phyloP scores from a whole-genome alignment of 2,113 vertebrate genomes.

The Sceloporus undulatus region DNA sequence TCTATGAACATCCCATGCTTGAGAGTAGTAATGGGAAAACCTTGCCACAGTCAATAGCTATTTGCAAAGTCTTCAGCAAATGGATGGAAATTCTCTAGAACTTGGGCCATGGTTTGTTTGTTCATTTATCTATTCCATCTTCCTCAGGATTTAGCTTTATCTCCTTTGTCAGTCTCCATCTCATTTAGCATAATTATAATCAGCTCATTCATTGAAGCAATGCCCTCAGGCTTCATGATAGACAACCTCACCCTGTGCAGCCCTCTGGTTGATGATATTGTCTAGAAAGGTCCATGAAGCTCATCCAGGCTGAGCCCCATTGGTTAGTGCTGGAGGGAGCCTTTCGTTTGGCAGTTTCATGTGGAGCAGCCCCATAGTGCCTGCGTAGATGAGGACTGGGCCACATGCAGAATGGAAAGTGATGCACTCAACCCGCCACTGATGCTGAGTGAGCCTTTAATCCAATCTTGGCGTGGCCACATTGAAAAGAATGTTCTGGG shows the following conservation, averaged over 20 bases:
- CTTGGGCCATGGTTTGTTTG: slow-evolving; percentile 55
- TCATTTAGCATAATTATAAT: slow-evolving; percentile 78
- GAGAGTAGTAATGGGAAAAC: not conserved
- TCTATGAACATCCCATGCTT: not conserved
- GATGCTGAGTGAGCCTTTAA: not conserved
- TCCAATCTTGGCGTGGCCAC: not conserved
- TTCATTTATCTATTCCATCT: slow-evolving; percentile 76
- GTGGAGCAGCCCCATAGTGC: slow-evolving; percentile 70
- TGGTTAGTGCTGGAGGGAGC: slow-evolving; percentile 80
- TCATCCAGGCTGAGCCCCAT: slow-evolving; percentile 78
- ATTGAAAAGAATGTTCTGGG: not conserved
- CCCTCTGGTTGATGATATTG: slow-evolving; percentile 75
- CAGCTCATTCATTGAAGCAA: slow-evolving; percentile 78
- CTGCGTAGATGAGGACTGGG: slow-evolving; percentile 24
- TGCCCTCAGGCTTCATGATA: slow-evolving; percentile 85
- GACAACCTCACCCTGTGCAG: slow-evolving; percentile 80
- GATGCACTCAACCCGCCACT: not conserved
- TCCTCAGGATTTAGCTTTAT: slow-evolving; percentile 80
- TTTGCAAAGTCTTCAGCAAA: not conserved
- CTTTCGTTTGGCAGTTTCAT: slow-evolving; percentile 74
- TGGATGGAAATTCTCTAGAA: not conserved
- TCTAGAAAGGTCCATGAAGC: slow-evolving; percentile 42
- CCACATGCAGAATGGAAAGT: no score
- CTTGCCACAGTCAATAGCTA: not conserved
- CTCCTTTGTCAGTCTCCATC: slow-evolving; percentile 87